A percentile compares a stretch with the other conserved stretches of the same genome.
Conservation (phyloP, 1,140 invertebrate species). For the Philotrypesis tridentata region DNA sequence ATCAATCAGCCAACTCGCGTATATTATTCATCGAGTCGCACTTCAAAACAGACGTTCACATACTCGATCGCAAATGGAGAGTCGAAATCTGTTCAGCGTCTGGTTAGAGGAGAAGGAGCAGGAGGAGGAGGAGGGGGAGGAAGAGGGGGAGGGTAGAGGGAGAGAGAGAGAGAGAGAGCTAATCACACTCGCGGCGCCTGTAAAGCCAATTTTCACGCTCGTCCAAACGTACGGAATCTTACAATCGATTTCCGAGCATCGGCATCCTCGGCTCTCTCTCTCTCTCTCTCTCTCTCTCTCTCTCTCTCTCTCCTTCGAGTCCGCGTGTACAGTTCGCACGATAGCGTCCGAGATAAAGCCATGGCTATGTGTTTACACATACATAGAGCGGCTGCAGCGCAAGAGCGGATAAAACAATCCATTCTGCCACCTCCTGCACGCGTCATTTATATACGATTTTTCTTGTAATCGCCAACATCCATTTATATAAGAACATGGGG, state of each 20-base stretch:
- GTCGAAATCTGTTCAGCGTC: not conserved
- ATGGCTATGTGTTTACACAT: not conserved
- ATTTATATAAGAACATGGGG: constrained; percentile 57
- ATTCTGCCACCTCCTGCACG: constrained; percentile 53
- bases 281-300: too few species aligned
- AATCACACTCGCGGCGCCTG: not conserved
- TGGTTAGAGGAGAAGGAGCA: not conserved
- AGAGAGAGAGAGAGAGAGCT: not conserved
- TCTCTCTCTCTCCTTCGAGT: not conserved
- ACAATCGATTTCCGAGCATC: constrained; percentile 2
- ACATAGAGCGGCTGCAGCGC: not conserved
- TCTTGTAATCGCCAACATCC: constrained; percentile 70
- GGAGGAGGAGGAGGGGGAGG: too few species aligned
- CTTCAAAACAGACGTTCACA: not conserved
- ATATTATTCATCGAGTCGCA: not conserved
- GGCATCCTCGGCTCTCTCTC: not conserved
- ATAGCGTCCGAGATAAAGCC: not conserved
- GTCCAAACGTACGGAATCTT: constrained; percentile 15
- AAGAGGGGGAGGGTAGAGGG: too few species aligned
- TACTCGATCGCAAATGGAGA: not conserved
- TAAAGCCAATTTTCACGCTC: constrained; percentile 2
- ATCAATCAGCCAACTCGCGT: not conserved
- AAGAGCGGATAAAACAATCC: constrained; percentile 65
- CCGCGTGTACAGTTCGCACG: too few species aligned
- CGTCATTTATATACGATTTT: constrained; percentile 70